phyloP scores from a whole-genome alignment of 2,113 vertebrate genomes.

The Cinclus mexicanus region DNA sequence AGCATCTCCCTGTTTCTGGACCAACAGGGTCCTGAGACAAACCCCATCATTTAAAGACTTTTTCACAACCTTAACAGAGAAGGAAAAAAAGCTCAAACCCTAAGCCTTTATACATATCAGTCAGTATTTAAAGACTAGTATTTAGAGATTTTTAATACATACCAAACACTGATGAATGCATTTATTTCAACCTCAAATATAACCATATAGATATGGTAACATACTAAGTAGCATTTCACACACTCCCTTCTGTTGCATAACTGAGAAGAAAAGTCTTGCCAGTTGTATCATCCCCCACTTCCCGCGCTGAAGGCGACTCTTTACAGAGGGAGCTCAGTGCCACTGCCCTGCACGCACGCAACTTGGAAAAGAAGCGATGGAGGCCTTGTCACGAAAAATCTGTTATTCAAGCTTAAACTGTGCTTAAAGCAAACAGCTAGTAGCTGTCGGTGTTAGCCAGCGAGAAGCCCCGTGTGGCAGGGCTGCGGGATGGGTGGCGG shows the following conservation, averaged over 20 bases:
- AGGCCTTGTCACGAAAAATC: neutral
- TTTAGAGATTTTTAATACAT: neutral
- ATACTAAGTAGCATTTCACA: neutral
- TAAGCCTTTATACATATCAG: neutral
- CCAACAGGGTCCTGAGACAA: neutral
- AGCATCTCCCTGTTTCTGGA: neutral
- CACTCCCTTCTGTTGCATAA: neutral
- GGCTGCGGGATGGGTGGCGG: rapidly evolving
- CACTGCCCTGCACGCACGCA: neutral
- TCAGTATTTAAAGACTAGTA: neutral
- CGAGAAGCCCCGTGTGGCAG: rapidly evolving
- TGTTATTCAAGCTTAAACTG: neutral
- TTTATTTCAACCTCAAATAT: neutral
- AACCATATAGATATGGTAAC: neutral
- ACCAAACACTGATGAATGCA: neutral
- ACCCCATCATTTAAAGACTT: neutral
- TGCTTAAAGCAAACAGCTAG: neutral
- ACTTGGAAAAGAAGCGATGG: neutral
- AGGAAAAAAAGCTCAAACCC: rapidly evolving
- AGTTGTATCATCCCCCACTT: neutral
- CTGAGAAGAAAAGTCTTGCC: neutral
- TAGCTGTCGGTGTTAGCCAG: rapidly evolving
- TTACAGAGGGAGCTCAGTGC: neutral
- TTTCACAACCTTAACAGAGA: neutral
- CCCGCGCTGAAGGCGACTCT: rapidly evolving